Conservation (phyloP, 2,113 vertebrate genomes). For the Willisornis vidua region DNA sequence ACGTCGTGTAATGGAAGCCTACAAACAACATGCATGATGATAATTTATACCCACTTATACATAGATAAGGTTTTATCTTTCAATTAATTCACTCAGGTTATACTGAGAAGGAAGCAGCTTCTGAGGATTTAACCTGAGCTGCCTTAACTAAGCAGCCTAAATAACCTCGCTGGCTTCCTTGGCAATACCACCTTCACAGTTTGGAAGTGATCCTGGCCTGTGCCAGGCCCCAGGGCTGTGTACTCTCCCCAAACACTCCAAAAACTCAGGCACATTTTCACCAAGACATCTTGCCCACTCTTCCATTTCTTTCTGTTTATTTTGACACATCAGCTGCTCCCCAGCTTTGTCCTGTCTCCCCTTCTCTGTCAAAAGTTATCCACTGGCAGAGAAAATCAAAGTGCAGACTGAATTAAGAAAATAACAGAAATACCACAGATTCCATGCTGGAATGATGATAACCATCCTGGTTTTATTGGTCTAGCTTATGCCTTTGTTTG, state of each 20-base stretch:
- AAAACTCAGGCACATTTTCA: background rate
- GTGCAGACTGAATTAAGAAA: background rate
- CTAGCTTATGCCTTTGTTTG: background rate
- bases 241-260: background rate
- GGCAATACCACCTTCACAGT: background rate
- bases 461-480: background rate
- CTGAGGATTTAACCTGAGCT: constrained; percentile 1
- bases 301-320: background rate
- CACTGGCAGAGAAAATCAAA: background rate
- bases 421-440: background rate
- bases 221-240: background rate
- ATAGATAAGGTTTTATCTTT: constrained; percentile 4
- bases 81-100: constrained; percentile 29
- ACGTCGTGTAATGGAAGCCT: background rate
- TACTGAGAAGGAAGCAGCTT: constrained; percentile 7
- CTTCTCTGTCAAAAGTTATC: background rate
- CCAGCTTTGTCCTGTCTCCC: background rate
- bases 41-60: background rate
- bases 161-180: background rate
- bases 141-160: background rate
- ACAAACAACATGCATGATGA: background rate
- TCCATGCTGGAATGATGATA: background rate
- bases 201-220: background rate
- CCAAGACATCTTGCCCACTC: background rate
- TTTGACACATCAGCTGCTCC: background rate